A percentile compares a stretch with the other conserved stretches of the same genome.
phyloP scores from a whole-genome alignment of 1,140 invertebrate genomes.

The Triops cancriformis region DNA sequence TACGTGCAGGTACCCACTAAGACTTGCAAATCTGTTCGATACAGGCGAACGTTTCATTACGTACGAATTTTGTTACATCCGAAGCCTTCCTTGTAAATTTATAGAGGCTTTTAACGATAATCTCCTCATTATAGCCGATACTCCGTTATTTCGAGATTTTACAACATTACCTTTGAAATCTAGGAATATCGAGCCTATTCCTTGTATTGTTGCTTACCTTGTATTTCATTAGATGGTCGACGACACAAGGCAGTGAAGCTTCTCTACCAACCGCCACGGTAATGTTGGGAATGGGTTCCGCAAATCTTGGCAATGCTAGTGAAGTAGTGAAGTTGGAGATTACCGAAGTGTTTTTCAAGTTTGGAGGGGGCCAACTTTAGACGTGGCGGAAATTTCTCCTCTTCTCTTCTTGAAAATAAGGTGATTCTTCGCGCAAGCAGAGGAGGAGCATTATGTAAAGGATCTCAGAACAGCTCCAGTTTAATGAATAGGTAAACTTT shows the following conservation, averaged over 20 bases:
- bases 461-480: too few relatives aligned
- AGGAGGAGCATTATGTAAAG: background rate
- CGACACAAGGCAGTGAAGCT: constrained; percentile 75
- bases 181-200: background rate
- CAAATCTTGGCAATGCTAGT: constrained; percentile 72
- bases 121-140: too few relatives aligned
- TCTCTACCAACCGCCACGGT: constrained; percentile 78
- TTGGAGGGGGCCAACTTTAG: background rate
- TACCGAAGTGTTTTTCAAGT: constrained; percentile 8
- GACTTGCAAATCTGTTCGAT: too few relatives aligned
- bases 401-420: background rate
- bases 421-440: background rate
- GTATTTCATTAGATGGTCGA: constrained; percentile 74
- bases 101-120: too few relatives aligned
- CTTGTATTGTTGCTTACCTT: constrained; percentile 54
- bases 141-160: too few relatives aligned
- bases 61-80: too few relatives aligned
- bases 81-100: too few relatives aligned
- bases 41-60: too few relatives aligned
- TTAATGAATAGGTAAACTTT: too few relatives aligned
- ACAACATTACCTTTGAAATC: too few relatives aligned
- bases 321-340: constrained; percentile 35
- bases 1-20: too few relatives aligned
- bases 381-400: background rate
- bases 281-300: constrained; percentile 68